phyloP scores from a whole-genome alignment of 2,888 invertebrate genomes.

The Diachrysia chrysitis region DNA sequence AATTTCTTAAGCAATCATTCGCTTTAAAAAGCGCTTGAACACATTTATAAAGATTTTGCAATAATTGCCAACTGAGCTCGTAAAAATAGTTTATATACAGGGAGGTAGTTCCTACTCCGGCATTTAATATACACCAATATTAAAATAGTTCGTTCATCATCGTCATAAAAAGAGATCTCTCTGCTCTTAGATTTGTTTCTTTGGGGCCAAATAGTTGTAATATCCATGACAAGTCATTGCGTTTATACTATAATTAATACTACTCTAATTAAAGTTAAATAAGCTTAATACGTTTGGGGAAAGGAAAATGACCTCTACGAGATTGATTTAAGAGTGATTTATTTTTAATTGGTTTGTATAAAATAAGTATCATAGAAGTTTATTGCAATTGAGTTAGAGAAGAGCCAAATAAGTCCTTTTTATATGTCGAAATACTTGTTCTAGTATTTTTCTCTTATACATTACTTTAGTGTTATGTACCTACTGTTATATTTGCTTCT shows the following conservation, averaged over 20 bases:
- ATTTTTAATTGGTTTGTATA: slow-evolving; percentile 61
- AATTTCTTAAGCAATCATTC: slow-evolving; percentile 38
- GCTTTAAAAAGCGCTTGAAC: slow-evolving; percentile 44
- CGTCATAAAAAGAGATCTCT: slow-evolving; percentile 75
- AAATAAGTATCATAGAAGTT: slow-evolving; percentile 60
- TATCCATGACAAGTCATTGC: slow-evolving; percentile 87
- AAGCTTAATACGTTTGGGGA: slow-evolving; percentile 59
- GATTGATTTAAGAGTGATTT: slow-evolving; percentile 66
- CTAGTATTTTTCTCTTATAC: slow-evolving; percentile 41
- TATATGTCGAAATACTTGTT: slow-evolving; percentile 52
- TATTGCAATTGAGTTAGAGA: slow-evolving; percentile 64
- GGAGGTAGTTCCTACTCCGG: slow-evolving; percentile 70
- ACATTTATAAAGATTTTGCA: slow-evolving; percentile 32
- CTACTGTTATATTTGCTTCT: slow-evolving; percentile 47
- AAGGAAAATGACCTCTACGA: slow-evolving; percentile 62
- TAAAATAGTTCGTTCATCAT: slow-evolving; percentile 54
- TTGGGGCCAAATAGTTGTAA: slow-evolving; percentile 87
- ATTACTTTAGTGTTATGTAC: slow-evolving; percentile 42
- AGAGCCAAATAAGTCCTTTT: slow-evolving; percentile 74
- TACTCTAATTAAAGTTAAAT: slow-evolving; percentile 52
- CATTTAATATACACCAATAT: slow-evolving; percentile 67
- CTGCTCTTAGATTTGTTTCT: slow-evolving; percentile 81
- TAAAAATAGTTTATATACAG: slow-evolving; percentile 37
- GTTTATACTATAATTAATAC: slow-evolving; percentile 66
- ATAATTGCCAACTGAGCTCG: slow-evolving; percentile 39